A percentile compares a stretch with the other conserved stretches of the same genome.
These are phyloP conservation scores for Drepana arcuata DNA, from an alignment of 1,140 invertebrate genomes.

Conservation along the genomic window DNA sequence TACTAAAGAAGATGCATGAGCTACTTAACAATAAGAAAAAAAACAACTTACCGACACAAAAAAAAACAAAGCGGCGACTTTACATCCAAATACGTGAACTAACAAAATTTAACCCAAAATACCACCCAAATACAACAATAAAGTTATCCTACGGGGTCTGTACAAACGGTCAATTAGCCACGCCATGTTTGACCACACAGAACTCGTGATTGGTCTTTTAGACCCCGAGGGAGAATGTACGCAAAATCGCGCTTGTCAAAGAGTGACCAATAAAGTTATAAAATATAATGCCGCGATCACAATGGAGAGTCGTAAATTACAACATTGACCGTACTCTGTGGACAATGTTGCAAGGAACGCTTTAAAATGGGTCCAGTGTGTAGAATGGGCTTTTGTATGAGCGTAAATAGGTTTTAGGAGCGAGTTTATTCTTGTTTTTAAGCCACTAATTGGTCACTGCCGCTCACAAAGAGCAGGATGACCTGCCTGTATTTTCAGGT, in stretches of 20 bases:
- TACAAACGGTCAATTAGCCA: conserved; percentile 23
- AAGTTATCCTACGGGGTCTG: conserved; percentile 15
- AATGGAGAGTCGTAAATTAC: conserved; percentile 38
- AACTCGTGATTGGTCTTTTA: conserved; percentile 15
- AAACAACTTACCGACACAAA: neutral
- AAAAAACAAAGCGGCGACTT: too few relatives aligned
- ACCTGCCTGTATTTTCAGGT: too few relatives aligned
- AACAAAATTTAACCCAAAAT: conserved; percentile 8
- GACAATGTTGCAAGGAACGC: conserved; percentile 26
- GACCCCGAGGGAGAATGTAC: conserved; percentile 11
- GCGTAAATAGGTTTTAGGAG: too few relatives aligned
- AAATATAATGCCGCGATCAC: conserved; percentile 25
- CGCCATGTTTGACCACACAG: conserved; percentile 27
- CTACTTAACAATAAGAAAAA: neutral
- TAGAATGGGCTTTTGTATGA: too few relatives aligned
- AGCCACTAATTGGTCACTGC: too few relatives aligned
- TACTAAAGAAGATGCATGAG: neutral
- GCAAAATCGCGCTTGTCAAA: conserved; percentile 22
- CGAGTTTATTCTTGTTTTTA: too few relatives aligned
- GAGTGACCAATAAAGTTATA: conserved; percentile 37
- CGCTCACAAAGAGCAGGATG: too few relatives aligned
- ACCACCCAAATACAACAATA: conserved; percentile 18
- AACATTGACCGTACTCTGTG: conserved; percentile 29
- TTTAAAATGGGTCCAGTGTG: conserved; percentile 20
- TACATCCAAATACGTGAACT: too few relatives aligned